Conservation (phyloP, 2,113 vertebrate genomes). For the Oreochromis aureus region DNA sequence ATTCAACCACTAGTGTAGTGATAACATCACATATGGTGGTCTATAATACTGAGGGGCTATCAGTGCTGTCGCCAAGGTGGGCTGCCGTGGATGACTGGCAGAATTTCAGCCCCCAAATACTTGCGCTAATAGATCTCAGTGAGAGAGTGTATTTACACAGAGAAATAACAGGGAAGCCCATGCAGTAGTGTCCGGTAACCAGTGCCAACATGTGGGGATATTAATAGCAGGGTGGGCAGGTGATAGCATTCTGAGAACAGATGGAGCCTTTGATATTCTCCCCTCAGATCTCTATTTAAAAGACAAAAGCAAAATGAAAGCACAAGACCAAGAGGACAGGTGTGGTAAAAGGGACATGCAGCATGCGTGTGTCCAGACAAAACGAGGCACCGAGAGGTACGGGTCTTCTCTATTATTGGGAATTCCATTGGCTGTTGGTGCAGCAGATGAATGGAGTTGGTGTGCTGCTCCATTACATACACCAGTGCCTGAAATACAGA, state of each 20-base stretch:
- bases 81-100: background rate
- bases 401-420: background rate
- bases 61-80: background rate
- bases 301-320: conserved; percentile 8
- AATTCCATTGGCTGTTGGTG: conserved; percentile 39
- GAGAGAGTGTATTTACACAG: background rate
- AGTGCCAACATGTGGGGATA: conserved; percentile 2
- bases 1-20: background rate
- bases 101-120: background rate
- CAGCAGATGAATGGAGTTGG: conserved; percentile 27
- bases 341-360: background rate
- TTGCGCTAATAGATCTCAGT: background rate
- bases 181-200: background rate
- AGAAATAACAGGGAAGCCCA: conserved; percentile 49
- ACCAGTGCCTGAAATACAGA: conserved; percentile 32
- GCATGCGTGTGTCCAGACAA: background rate
- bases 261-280: conserved; percentile 34
- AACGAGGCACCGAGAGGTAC: background rate
- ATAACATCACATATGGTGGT: background rate
- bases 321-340: background rate
- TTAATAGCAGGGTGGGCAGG: conserved; percentile 39
- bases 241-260: conserved; percentile 46
- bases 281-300: conserved; percentile 51
- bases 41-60: background rate
- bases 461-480: background rate